Conservation (phyloP, 2,888 invertebrate species). For the Drosophila prostipennis region DNA sequence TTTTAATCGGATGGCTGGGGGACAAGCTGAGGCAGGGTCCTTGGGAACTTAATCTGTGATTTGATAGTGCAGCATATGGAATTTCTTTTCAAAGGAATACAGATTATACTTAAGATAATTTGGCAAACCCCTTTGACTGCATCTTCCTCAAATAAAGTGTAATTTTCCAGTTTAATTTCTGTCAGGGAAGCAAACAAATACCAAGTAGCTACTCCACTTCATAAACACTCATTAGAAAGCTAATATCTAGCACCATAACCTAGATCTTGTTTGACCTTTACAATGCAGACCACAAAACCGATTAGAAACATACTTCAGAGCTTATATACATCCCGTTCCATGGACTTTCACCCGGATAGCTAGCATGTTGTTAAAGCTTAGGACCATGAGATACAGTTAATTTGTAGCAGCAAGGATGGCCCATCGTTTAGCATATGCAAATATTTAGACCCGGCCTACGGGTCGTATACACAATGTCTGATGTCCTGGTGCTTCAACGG, state of each 20-base stretch:
- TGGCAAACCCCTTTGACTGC: no score
- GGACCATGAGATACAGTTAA: constrained; percentile 37
- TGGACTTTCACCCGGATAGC: not conserved
- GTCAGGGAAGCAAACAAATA: not conserved
- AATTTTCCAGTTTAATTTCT: not conserved
- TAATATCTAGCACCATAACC: constrained; percentile 7
- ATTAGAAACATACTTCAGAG: constrained; percentile 10
- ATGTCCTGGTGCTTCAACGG: constrained; percentile 10
- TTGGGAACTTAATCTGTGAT: constrained; percentile 1
- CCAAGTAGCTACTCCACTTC: no score
- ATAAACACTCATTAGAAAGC: constrained; percentile 2
- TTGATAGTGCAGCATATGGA: not conserved
- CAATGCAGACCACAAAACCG: constrained; percentile 26
- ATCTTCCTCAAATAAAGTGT: no score
- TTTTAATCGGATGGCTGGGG: constrained; percentile 22
- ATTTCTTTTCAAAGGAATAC: not conserved
- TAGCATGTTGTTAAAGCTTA: constrained; percentile 12
- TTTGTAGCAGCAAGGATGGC: constrained; percentile 34
- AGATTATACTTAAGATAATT: not conserved
- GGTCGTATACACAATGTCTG: constrained; percentile 60
- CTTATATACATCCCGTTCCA: constrained; percentile 4
- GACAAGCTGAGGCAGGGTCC: not conserved
- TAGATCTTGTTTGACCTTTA: constrained; percentile 6
- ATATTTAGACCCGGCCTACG: constrained; percentile 59
- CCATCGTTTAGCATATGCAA: constrained; percentile 59